phyloP scores from a whole-genome alignment of 64 coral and sea anemone species.

The Montipora foliosa region DNA sequence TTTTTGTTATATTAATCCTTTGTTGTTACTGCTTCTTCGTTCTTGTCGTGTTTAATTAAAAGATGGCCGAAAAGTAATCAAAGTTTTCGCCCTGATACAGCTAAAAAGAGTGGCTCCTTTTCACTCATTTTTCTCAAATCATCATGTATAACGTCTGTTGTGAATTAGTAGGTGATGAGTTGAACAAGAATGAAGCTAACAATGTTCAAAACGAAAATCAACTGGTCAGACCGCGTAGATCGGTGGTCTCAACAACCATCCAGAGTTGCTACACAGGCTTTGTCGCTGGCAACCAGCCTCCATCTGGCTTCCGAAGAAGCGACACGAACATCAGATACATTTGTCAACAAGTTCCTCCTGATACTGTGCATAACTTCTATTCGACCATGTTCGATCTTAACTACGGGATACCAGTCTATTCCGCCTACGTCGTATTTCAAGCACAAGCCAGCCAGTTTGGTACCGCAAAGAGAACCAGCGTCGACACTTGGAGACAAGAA shows the following conservation, averaged over 20 bases:
- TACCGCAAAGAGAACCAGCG: not conserved
- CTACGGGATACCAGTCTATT: constrained; percentile 39
- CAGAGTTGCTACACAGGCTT: not conserved
- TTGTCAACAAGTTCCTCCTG: constrained; percentile 33
- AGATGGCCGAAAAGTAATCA: no score
- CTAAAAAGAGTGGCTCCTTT: not conserved
- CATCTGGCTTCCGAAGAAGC: not conserved
- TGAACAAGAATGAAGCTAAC: not conserved
- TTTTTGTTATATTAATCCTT: no score
- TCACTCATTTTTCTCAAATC: not conserved
- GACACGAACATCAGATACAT: constrained; percentile 23
- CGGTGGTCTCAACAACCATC: not conserved
- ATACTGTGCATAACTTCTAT: constrained; percentile 6
- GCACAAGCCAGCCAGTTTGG: not conserved
- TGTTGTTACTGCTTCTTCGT: no score
- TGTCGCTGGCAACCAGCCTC: not conserved
- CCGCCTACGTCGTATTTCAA: not conserved
- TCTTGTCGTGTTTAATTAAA: no score
- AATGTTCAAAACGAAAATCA: not conserved
- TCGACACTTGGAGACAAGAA: not conserved
- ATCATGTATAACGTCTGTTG: not conserved
- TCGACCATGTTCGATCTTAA: constrained; percentile 35
- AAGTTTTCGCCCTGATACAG: no score
- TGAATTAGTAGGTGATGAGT: not conserved
- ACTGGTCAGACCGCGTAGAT: constrained; percentile 14